These are phyloP conservation scores for Phoeniculus purpureus DNA, from an alignment of 2,797 vertebrate species.

Conservation along the genomic window DNA sequence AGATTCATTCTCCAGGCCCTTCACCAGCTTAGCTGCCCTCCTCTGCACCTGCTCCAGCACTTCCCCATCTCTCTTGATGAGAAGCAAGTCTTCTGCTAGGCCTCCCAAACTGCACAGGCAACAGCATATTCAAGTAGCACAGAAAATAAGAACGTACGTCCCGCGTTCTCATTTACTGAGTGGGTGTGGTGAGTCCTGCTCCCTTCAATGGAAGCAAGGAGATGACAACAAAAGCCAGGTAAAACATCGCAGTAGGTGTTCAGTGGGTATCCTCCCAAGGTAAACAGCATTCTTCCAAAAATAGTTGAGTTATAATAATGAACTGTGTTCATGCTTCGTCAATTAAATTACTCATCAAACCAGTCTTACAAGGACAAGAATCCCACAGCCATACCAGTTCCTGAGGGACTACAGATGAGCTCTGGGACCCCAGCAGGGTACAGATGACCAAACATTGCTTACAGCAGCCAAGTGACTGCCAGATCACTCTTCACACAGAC, in stretches of 20 bases:
- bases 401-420: neutral
- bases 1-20: no score
- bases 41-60: no score
- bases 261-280: slow-evolving; percentile 18
- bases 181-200: neutral
- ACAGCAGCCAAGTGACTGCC: neutral
- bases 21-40: no score
- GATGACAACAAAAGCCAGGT: neutral
- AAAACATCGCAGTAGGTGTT: neutral
- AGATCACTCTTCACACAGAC: neutral
- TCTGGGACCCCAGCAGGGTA: neutral
- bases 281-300: slow-evolving; percentile 19
- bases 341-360: neutral
- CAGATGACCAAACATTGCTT: neutral
- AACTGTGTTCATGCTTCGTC: neutral
- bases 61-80: neutral
- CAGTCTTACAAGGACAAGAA: neutral
- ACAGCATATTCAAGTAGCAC: neutral
- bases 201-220: neutral
- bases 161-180: neutral
- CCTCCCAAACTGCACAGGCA: neutral
- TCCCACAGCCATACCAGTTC: neutral
- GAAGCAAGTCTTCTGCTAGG: neutral
- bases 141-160: neutral
- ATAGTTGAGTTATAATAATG: neutral